Conservation (phyloP, 1,140 invertebrate species). For the Arion vulgaris region DNA sequence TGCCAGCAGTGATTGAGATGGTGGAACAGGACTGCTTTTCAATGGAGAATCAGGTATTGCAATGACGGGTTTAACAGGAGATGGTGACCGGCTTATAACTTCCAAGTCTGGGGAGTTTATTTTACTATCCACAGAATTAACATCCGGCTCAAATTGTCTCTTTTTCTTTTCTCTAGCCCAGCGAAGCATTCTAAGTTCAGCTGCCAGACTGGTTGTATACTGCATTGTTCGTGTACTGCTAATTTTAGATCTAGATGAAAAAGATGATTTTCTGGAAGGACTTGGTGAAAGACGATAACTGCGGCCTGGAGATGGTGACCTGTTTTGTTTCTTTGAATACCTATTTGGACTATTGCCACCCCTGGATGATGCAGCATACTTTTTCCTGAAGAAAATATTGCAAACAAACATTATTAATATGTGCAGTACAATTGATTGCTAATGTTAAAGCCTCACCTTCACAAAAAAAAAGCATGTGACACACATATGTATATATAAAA, state of each 20-base stretch:
- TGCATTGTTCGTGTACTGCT: slow-evolving; percentile 30
- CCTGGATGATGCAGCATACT: slow-evolving; percentile 5
- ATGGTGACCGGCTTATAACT: slow-evolving; percentile 36
- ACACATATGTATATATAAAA: too few species aligned
- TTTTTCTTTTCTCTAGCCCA: slow-evolving; percentile 55
- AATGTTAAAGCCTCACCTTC: too few species aligned
- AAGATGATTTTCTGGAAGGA: slow-evolving; percentile 15
- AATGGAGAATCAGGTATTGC: slow-evolving; percentile 15
- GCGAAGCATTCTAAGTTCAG: slow-evolving; percentile 71
- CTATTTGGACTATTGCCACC: slow-evolving; percentile 10
- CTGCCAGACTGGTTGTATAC: slow-evolving; percentile 65
- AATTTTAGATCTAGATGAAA: neutral
- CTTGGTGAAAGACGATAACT: slow-evolving; percentile 33
- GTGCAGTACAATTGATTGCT: neutral
- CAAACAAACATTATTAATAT: neutral
- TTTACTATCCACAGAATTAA: slow-evolving; percentile 34
- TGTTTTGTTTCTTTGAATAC: slow-evolving; percentile 23
- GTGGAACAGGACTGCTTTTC: slow-evolving; percentile 13
- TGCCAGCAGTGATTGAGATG: neutral
- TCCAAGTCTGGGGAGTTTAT: slow-evolving; percentile 39
- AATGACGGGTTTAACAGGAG: slow-evolving; percentile 5
- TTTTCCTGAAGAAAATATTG: neutral
- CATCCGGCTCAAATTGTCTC: slow-evolving; percentile 31
- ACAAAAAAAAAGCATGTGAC: too few species aligned
- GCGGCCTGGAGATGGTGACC: slow-evolving; percentile 29